Conservation (phyloP, 2,888 invertebrate genomes). For the Ichneumon xanthorius region DNA sequence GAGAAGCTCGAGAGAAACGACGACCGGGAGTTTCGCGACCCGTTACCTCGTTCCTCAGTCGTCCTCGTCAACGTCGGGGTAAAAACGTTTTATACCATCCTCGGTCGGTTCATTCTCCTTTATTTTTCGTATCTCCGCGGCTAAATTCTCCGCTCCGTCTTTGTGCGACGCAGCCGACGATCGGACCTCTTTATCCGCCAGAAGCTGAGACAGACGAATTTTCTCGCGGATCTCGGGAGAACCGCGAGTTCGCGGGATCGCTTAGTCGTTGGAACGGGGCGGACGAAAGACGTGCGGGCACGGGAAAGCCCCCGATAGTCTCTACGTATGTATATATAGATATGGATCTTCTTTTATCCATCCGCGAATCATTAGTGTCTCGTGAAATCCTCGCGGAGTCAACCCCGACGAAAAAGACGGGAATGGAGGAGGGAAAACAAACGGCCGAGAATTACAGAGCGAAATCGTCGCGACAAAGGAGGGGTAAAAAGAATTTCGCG, state of each 20-base stretch:
- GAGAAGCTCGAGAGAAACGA: slow-evolving; percentile 36
- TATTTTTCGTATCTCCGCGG: slow-evolving; percentile 19
- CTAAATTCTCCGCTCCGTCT: slow-evolving; percentile 7
- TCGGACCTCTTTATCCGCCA: slow-evolving; percentile 54
- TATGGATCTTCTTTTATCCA: slow-evolving; percentile 26
- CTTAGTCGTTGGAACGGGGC: background rate
- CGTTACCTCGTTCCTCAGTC: slow-evolving; percentile 53
- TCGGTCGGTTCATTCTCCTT: slow-evolving; percentile 43
- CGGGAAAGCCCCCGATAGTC: slow-evolving; percentile 15
- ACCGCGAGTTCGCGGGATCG: slow-evolving; percentile 37
- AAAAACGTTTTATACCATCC: slow-evolving; percentile 58
- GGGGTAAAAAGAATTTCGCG: slow-evolving; percentile 24
- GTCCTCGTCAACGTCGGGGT: slow-evolving; percentile 36
- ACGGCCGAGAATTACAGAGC: slow-evolving; percentile 48
- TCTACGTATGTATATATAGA: background rate
- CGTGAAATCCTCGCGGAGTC: slow-evolving; percentile 62
- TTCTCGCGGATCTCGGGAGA: slow-evolving; percentile 38
- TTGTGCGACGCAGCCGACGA: slow-evolving; percentile 30
- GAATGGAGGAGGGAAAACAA: slow-evolving; percentile 22
- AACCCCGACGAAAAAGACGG: slow-evolving; percentile 53
- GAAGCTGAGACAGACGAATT: slow-evolving; percentile 46
- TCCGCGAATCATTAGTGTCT: slow-evolving; percentile 68
- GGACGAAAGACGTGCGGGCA: slow-evolving; percentile 20
- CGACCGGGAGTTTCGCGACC: slow-evolving; percentile 51
- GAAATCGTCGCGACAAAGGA: slow-evolving; percentile 38